Evolutionary conservation across 2,797 vertebrate species (phyloP).

Genomic region (Parotocinclus haroldoi): DNA sequence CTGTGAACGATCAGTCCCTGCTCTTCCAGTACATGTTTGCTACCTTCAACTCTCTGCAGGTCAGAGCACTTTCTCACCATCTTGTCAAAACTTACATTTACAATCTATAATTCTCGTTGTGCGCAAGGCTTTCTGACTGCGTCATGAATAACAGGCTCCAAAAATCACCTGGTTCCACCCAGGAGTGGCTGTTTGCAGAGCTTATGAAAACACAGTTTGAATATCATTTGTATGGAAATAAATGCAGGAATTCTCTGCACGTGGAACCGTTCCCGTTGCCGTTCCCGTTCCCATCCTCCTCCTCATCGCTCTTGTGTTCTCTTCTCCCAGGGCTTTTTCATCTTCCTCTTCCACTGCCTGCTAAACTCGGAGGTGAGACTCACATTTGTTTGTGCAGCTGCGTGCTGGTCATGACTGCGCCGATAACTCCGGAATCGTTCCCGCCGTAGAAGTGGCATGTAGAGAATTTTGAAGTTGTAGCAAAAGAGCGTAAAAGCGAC

Average conservation of each 20-base stretch:
- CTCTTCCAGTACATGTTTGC: conserved; percentile 94
- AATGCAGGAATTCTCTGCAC: conserved; percentile 5
- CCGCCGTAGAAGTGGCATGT: background rate
- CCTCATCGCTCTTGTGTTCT: conserved; percentile 28
- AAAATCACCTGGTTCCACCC: conserved; percentile 26
- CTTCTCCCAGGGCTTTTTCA: conserved; percentile 87
- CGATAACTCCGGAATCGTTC: conserved; percentile 9
- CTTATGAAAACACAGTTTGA: conserved; percentile 21
- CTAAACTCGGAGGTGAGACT: conserved; percentile 94
- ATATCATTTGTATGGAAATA: background rate
- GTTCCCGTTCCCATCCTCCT: background rate
- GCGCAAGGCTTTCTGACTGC: background rate
- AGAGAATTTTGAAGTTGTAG: background rate
- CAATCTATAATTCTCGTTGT: too few species aligned
- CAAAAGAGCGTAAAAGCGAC: conserved; percentile 8
- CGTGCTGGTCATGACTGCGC: conserved; percentile 22
- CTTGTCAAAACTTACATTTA: background rate
- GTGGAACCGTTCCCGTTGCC: background rate
- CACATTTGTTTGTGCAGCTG: conserved; percentile 36
- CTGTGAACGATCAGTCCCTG: conserved; percentile 80
- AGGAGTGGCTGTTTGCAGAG: conserved; percentile 10
- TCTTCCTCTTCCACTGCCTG: conserved; percentile 97
- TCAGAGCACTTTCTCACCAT: conserved; percentile 52
- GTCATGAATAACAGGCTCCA: conserved; percentile 13
- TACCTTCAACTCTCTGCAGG: conserved; percentile 91